phyloP scores from a whole-genome alignment of 1,140 invertebrate species.

The Pomacea maculata region DNA sequence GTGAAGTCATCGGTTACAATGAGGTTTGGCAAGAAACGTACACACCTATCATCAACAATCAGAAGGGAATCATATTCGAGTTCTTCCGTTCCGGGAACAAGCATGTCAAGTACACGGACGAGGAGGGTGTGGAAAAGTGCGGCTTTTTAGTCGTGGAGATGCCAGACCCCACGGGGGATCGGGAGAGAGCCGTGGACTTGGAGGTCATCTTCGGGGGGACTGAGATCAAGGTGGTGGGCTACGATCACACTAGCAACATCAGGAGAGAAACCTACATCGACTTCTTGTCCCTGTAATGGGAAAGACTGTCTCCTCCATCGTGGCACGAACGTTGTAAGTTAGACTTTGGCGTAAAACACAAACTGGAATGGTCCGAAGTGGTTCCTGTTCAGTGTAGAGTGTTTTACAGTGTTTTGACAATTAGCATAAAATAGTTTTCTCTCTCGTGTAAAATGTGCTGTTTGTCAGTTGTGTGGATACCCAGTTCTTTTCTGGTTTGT shows the following conservation, averaged over 20 bases:
- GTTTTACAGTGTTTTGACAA: neutral
- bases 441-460: neutral
- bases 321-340: too few species aligned
- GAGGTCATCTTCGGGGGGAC: slow-evolving; percentile 73
- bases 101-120: slow-evolving; percentile 70
- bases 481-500: neutral
- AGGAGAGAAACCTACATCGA: slow-evolving; percentile 69
- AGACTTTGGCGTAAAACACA: neutral
- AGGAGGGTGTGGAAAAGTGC: slow-evolving; percentile 68
- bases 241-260: slow-evolving; percentile 69
- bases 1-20: slow-evolving; percentile 68
- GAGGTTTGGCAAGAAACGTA: slow-evolving; percentile 70
- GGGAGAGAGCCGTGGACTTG: slow-evolving; percentile 67
- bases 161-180: slow-evolving; percentile 54
- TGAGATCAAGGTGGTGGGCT: slow-evolving; percentile 71
- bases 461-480: neutral
- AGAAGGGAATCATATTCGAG: slow-evolving; percentile 70
- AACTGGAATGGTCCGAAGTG: neutral
- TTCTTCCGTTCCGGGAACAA: slow-evolving; percentile 69
- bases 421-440: neutral
- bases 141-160: slow-evolving; percentile 70
- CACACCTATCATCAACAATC: slow-evolving; percentile 69
- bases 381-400: neutral
- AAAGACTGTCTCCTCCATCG: neutral
- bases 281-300: slow-evolving; percentile 63